A percentile compares a stretch with the other conserved stretches of the same genome.
phyloP scores from a whole-genome alignment of 2,113 vertebrate species.

The Melanostigma gelatinosum region DNA sequence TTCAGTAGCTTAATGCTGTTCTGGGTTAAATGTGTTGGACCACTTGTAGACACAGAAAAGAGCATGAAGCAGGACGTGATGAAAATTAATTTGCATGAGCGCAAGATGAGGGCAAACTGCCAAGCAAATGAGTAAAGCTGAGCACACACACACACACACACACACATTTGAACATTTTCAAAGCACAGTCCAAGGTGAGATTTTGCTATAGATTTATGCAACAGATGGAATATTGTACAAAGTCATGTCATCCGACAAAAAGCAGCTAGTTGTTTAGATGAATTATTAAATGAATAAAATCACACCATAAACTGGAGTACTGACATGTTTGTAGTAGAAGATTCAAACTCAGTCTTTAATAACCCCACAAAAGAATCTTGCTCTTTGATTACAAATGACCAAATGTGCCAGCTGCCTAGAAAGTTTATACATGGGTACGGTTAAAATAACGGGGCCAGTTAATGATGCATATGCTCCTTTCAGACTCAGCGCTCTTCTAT shows the following conservation, averaged over 20 bases:
- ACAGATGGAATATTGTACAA: neutral
- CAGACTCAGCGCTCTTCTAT: neutral
- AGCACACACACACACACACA: neutral
- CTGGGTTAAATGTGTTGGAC: neutral
- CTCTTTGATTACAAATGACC: neutral
- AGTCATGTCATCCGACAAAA: neutral
- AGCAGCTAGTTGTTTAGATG: neutral
- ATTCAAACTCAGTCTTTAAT: neutral
- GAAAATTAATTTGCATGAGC: slow-evolving; percentile 48
- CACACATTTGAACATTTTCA: neutral
- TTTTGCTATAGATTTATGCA: neutral
- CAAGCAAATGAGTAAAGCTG: slow-evolving; percentile 69
- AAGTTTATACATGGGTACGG: neutral
- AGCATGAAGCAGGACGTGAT: neutral
- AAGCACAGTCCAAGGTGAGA: neutral
- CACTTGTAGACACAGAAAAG: neutral
- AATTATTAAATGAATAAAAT: neutral
- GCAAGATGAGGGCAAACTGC: slow-evolving; percentile 53
- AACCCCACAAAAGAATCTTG: neutral
- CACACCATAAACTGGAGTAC: neutral
- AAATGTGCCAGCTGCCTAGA: no score
- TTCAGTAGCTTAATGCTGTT: neutral
- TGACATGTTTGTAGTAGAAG: neutral
- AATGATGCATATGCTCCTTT: slow-evolving; percentile 17
- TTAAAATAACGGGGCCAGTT: neutral